Evolutionary conservation across 1,140 invertebrate genomes (phyloP).

Genomic region (Phthorimaea operculella): DNA sequence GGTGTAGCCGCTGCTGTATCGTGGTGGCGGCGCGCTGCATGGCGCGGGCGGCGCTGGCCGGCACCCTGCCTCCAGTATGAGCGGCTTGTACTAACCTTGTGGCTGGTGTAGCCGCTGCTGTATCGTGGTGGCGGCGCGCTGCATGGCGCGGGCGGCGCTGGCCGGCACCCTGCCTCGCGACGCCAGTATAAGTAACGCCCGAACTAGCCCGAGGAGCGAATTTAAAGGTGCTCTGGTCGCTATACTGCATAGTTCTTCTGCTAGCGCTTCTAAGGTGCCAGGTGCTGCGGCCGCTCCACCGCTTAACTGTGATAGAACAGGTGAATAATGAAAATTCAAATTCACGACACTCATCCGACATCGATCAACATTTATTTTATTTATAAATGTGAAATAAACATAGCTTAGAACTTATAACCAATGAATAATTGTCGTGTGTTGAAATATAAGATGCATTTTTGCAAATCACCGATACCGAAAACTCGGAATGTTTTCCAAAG

Average conservation of each 20-base stretch:
- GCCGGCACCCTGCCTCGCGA: constrained; percentile 10
- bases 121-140: constrained; percentile 25
- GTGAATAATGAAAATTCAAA: no score
- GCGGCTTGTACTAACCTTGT: constrained; percentile 25
- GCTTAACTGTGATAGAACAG: neutral
- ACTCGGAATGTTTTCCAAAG: no score
- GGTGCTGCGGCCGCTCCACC: constrained; percentile 20
- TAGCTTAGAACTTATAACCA: no score
- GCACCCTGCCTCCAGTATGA: no score
- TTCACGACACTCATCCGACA: no score
- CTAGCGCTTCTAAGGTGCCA: constrained; percentile 29
- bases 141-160: constrained; percentile 16
- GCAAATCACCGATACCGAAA: no score
- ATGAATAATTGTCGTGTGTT: no score
- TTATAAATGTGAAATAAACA: no score
- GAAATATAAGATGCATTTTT: no score
- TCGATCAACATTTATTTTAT: no score
- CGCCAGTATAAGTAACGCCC: constrained; percentile 30
- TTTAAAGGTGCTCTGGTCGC: constrained; percentile 19
- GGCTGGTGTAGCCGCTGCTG: constrained; percentile 28
- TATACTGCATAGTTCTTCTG: constrained; percentile 29
- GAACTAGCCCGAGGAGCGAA: neutral
- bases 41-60: constrained; percentile 15
- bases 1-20: constrained; percentile 28
- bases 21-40: constrained; percentile 26